Evolutionary conservation across 1,140 invertebrate species (phyloP).

Genomic region (Cydia pomonella): DNA sequence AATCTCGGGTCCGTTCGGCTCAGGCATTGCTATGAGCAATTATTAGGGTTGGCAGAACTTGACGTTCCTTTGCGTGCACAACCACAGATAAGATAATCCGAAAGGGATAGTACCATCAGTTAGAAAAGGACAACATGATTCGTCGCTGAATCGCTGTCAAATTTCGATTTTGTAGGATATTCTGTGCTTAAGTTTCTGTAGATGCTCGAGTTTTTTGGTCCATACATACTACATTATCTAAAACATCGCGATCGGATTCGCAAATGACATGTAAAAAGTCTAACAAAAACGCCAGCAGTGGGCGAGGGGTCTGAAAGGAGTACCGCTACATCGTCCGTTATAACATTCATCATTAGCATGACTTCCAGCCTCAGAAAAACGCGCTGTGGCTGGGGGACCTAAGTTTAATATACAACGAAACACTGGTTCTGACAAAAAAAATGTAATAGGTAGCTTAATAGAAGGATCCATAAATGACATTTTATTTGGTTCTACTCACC

Average conservation of each 20-base stretch:
- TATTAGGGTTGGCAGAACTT: no score
- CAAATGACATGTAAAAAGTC: slow-evolving; percentile 11
- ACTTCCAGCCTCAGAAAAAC: neutral
- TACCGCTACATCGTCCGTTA: slow-evolving; percentile 17
- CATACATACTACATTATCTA: neutral
- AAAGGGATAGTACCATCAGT: no score
- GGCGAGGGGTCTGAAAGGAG: slow-evolving; percentile 19
- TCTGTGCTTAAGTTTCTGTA: neutral
- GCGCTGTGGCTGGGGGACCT: neutral
- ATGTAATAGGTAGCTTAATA: neutral
- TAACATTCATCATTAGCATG: slow-evolving; percentile 26
- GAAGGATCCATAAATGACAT: no score
- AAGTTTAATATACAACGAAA: neutral
- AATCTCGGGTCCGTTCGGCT: no score
- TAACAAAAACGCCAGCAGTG: slow-evolving; percentile 22
- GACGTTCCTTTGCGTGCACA: no score
- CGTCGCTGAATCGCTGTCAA: no score
- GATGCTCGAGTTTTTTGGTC: neutral
- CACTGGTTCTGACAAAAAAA: neutral
- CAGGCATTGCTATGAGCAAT: no score
- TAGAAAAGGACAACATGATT: no score
- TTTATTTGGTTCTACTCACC: no score
- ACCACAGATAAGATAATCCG: no score
- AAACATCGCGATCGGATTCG: neutral
- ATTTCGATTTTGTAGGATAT: no score